These are phyloP conservation scores for Platycheirus albimanus DNA, from an alignment of 2,888 invertebrate genomes.

Conservation along the genomic window DNA sequence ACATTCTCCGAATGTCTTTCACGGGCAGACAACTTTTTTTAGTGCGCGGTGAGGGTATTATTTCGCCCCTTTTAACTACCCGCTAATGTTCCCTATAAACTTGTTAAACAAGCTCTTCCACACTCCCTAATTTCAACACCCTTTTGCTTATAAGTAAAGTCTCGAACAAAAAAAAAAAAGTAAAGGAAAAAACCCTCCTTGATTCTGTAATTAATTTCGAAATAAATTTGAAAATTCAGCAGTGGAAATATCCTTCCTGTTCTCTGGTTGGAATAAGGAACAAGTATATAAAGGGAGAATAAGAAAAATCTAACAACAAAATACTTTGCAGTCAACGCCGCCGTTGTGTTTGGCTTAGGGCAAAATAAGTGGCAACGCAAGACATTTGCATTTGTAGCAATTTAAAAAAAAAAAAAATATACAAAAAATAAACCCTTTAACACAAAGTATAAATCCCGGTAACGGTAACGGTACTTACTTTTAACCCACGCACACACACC, in stretches of 20 bases:
- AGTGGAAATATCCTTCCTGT: constrained; percentile 52
- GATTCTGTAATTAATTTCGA: constrained; percentile 66
- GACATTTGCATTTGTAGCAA: constrained; percentile 33
- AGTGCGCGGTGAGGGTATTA: constrained; percentile 32
- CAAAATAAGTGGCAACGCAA: constrained; percentile 26
- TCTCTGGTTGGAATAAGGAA: not conserved
- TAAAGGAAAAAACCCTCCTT: constrained; percentile 39
- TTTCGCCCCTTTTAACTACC: constrained; percentile 16
- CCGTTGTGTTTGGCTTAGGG: constrained; percentile 10
- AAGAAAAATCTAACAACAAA: not conserved
- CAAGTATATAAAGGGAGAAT: not conserved
- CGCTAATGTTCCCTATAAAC: constrained; percentile 32
- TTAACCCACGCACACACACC: constrained; percentile 5
- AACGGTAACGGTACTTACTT: not conserved
- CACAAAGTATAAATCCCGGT: not conserved
- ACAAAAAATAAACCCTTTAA: not conserved
- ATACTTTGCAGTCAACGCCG: constrained; percentile 13
- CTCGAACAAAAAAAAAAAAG: not conserved
- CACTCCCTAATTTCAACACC: constrained; percentile 9
- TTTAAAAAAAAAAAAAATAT: not conserved
- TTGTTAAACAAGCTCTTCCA: constrained; percentile 41
- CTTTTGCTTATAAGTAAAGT: constrained; percentile 10
- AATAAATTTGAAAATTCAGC: constrained; percentile 64
- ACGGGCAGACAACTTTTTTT: constrained; percentile 30
- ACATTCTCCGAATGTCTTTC: not conserved